A percentile compares a stretch with the other conserved stretches of the same genome.
phyloP scores from a whole-genome alignment of 1,140 invertebrate genomes.

The Drosophila prosaltans region DNA sequence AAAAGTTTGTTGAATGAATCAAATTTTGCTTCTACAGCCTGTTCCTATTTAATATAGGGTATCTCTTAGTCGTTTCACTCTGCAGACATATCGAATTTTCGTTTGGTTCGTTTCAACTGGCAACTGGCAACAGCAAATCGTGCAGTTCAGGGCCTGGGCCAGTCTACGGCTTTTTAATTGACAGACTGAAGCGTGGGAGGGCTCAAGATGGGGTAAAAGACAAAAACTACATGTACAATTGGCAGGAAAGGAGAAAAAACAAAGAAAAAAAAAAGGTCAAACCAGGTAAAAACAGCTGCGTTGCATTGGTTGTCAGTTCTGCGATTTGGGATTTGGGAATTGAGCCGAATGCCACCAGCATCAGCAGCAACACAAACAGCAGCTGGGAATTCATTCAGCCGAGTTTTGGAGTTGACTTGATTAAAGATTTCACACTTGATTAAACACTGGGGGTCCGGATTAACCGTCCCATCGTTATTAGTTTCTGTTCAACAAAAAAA shows the following conservation, averaged over 20 bases:
- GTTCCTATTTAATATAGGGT: neutral
- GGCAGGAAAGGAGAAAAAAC: constrained; percentile 5
- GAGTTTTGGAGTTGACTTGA: constrained; percentile 45
- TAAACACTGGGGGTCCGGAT: constrained; percentile 42
- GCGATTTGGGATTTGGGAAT: constrained; percentile 42
- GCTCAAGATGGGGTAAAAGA: constrained; percentile 30
- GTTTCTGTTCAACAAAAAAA: neutral
- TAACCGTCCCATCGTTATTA: neutral
- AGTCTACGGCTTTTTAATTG: constrained; percentile 67
- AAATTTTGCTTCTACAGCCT: too few relatives aligned
- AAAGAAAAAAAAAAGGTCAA: constrained; percentile 62
- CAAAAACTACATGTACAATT: constrained; percentile 7
- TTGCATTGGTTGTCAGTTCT: constrained; percentile 52
- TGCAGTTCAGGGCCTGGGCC: constrained; percentile 64
- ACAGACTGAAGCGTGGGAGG: constrained; percentile 72
- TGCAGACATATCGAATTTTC: neutral
- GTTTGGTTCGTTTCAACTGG: constrained; percentile 16
- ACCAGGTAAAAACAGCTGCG: constrained; percentile 68
- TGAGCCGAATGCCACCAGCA: constrained; percentile 22
- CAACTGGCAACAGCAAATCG: constrained; percentile 70
- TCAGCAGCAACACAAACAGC: constrained; percentile 17
- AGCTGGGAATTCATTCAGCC: constrained; percentile 54
- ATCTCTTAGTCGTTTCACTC: neutral
- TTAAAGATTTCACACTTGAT: constrained; percentile 78
- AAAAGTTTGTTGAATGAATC: too few relatives aligned